phyloP scores from a whole-genome alignment of 2,113 vertebrate genomes.

The Nymphicus hollandicus region DNA sequence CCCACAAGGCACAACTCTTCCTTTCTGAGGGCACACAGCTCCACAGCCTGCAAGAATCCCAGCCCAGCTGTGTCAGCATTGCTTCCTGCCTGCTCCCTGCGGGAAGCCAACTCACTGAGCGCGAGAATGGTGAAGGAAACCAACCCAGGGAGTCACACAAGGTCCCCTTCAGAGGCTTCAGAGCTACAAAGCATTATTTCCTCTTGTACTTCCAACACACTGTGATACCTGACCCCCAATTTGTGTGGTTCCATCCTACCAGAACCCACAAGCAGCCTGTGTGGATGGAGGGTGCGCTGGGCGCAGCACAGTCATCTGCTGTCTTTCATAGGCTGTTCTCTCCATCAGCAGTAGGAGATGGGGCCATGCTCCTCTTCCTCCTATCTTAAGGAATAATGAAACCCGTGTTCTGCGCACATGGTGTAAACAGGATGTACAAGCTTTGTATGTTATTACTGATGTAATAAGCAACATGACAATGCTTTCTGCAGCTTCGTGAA shows the following conservation, averaged over 20 bases:
- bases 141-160: not conserved
- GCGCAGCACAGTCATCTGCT: not conserved
- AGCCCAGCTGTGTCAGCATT: not conserved
- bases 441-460: not conserved
- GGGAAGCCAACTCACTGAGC: not conserved
- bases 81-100: constrained; percentile 12
- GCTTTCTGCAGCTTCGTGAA: not conserved
- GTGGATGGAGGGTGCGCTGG: rapidly evolving
- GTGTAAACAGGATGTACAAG: rapidly evolving
- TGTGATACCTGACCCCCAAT: not conserved
- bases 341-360: not conserved
- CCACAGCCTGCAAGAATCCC: not conserved
- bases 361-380: not conserved
- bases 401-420: not conserved
- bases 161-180: not conserved
- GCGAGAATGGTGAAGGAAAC: not conserved
- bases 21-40: constrained; percentile 9
- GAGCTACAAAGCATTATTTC: not conserved
- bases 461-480: rapidly evolving
- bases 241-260: not conserved
- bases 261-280: not conserved
- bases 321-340: not conserved
- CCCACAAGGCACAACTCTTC: not conserved
- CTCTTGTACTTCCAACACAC: not conserved
- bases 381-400: not conserved